Conservation (phyloP, 2,113 vertebrate species). For the Poicephalus meyeri region DNA sequence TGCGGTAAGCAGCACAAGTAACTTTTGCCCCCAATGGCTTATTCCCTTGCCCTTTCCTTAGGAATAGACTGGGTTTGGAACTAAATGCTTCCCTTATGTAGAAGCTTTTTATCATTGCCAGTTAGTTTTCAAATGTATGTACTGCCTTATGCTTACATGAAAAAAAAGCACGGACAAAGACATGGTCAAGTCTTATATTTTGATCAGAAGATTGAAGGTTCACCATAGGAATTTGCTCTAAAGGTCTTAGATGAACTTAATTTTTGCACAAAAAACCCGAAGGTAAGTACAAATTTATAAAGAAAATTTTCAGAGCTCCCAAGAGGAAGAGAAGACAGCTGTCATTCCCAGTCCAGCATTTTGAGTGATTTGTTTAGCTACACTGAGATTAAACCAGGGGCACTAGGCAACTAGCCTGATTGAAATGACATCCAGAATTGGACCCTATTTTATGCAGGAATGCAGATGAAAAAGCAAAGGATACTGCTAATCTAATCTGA, state of each 20-base stretch:
- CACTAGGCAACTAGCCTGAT: neutral
- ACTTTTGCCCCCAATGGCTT: neutral
- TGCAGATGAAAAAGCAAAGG: neutral
- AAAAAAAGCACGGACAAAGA: neutral
- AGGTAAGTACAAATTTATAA: neutral
- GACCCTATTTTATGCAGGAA: neutral
- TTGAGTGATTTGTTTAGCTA: neutral
- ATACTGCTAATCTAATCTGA: neutral
- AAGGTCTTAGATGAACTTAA: neutral
- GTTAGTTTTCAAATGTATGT: neutral
- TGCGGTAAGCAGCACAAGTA: neutral
- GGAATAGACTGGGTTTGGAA: neutral
- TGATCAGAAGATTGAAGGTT: neutral
- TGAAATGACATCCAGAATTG: slow-evolving; percentile 10
- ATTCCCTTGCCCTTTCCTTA: neutral
- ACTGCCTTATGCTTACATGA: neutral
- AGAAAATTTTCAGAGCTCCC: neutral
- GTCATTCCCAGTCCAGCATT: neutral
- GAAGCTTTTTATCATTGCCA: neutral
- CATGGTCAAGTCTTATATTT: neutral
- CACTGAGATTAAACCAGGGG: neutral
- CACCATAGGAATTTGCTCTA: neutral
- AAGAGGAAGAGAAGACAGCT: neutral
- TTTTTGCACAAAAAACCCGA: neutral
- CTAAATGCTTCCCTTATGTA: neutral